Percentiles rank a stretch among this genome's conserved stretches.
These are phyloP conservation scores for Heliconius congener DNA, from an alignment of 1,140 invertebrate species.

Conservation along the genomic window DNA sequence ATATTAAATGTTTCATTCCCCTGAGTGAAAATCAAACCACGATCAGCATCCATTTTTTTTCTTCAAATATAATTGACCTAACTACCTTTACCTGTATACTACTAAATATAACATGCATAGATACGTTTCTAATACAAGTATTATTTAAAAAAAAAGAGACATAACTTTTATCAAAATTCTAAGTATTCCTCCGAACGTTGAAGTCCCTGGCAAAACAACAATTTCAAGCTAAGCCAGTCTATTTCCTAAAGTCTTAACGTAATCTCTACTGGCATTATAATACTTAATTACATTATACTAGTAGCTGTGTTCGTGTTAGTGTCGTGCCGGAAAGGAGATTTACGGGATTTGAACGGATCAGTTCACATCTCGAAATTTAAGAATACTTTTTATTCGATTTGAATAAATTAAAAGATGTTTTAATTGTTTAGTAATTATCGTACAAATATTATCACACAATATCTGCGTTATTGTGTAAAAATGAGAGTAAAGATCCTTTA, in stretches of 20 bases:
- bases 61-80: too few relatives aligned
- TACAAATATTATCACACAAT: too few relatives aligned
- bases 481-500: too few relatives aligned
- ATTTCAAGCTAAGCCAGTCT: background rate
- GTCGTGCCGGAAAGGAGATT: background rate
- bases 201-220: background rate
- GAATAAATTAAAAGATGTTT: background rate
- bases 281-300: background rate
- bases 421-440: background rate
- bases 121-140: too few relatives aligned
- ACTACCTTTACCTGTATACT: too few relatives aligned
- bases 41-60: too few relatives aligned
- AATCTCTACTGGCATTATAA: constrained; percentile 1
- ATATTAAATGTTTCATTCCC: too few relatives aligned
- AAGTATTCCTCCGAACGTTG: background rate
- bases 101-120: too few relatives aligned
- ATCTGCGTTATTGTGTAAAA: too few relatives aligned
- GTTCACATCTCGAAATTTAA: background rate
- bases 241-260: background rate
- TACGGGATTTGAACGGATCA: background rate
- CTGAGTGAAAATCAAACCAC: too few relatives aligned
- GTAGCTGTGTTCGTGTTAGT: constrained; percentile 1
- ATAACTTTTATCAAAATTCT: background rate
- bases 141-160: too few relatives aligned
- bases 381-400: background rate